Conservation (phyloP, 1,140 invertebrate species). For the Apis cerana region DNA sequence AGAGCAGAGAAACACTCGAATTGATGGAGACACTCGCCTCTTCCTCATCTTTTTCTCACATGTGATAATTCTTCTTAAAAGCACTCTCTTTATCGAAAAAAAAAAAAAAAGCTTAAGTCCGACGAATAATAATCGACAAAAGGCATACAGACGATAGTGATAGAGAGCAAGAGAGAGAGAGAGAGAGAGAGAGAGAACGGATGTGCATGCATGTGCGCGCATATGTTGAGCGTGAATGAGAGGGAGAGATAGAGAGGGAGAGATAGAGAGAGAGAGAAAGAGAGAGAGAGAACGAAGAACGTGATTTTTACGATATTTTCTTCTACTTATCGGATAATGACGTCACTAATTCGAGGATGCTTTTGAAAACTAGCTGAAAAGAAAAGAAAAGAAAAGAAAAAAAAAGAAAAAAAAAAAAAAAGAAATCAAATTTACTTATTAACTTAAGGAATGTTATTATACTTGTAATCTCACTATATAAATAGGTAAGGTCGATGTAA, state of each 20-base stretch:
- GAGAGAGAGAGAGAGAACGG: no score
- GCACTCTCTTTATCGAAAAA: constrained; percentile 46
- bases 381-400: not conserved
- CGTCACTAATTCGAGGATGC: constrained; percentile 48
- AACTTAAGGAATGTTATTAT: constrained; percentile 26
- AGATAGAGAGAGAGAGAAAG: not conserved
- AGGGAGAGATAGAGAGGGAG: no score
- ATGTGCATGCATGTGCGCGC: no score
- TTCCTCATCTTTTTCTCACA: constrained; percentile 50
- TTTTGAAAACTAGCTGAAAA: constrained; percentile 27
- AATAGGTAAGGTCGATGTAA: constrained; percentile 40
- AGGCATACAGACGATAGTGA: not conserved
- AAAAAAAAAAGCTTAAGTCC: constrained; percentile 18
- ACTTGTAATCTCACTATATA: constrained; percentile 27
- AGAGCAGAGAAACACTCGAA: not conserved
- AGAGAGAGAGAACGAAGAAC: not conserved
- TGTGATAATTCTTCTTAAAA: constrained; percentile 59
- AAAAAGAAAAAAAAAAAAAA: constrained; percentile 6
- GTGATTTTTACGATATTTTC: constrained; percentile 36
- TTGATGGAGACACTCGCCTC: constrained; percentile 18
- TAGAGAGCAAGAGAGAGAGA: not conserved
- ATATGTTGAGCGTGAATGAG: no score
- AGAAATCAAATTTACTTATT: constrained; percentile 42
- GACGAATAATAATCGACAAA: constrained; percentile 6
- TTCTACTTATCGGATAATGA: constrained; percentile 41